Conservation (phyloP, 2,797 vertebrate species). For the Adelosebastes latens region DNA sequence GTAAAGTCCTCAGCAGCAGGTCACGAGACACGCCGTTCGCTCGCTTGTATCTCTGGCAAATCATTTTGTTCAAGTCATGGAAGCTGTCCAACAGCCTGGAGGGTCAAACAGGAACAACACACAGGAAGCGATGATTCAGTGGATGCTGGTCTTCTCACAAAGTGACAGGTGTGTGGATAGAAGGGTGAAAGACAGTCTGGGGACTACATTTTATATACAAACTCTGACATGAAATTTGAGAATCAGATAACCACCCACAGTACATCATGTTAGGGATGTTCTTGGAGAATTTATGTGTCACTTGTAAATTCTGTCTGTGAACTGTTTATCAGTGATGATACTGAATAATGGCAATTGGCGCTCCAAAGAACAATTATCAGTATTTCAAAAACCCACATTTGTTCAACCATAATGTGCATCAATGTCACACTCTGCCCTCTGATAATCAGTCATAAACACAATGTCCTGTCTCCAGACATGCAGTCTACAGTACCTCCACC, state of each 20-base stretch:
- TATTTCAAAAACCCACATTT: too few species aligned
- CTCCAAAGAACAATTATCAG: too few species aligned
- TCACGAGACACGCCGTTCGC: slow-evolving; percentile 69
- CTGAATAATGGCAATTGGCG: too few species aligned
- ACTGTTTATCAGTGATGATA: fast-evolving
- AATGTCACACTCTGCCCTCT: fast-evolving
- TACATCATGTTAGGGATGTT: background rate
- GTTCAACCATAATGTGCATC: background rate
- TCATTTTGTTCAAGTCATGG: slow-evolving; percentile 84
- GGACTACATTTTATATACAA: too few species aligned
- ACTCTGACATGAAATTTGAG: background rate
- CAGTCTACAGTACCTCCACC: fast-evolving
- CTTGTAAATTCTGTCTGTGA: too few species aligned
- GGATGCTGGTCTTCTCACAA: background rate
- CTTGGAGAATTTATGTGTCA: background rate
- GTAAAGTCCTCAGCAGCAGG: slow-evolving; percentile 77
- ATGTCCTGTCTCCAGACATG: background rate
- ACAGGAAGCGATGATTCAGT: background rate
- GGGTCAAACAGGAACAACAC: slow-evolving; percentile 3
- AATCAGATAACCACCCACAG: background rate
- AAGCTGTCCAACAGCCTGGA: slow-evolving; percentile 79
- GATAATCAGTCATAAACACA: background rate
- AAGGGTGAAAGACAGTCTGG: background rate
- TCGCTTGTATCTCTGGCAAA: slow-evolving; percentile 77
- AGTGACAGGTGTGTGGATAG: too few species aligned